A percentile compares a stretch with the other conserved stretches of the same genome.
Conservation (phyloP, 2,888 invertebrate species). For the Hydrotaea cyrtoneurina region DNA sequence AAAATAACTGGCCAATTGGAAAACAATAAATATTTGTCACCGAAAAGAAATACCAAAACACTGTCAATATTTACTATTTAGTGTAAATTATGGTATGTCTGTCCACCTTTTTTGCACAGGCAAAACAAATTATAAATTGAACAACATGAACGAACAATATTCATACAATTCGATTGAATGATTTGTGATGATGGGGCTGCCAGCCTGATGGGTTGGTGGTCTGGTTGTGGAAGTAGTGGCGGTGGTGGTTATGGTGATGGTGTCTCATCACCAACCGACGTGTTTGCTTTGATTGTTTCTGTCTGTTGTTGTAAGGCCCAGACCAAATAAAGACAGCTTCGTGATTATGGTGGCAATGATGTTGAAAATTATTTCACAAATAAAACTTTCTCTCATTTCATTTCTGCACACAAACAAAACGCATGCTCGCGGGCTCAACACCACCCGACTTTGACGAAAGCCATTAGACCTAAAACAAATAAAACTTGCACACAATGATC, state of each 20-base stretch:
- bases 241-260: conserved; percentile 35
- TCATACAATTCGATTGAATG: conserved; percentile 32
- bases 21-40: no score
- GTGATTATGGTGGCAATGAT: conserved; percentile 59
- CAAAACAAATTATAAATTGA: background rate
- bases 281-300: conserved; percentile 16
- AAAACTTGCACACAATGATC: conserved; percentile 51
- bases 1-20: no score
- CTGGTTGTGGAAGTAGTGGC: conserved; percentile 7
- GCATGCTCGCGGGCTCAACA: conserved; percentile 3
- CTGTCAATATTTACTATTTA: conserved; percentile 5
- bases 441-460: conserved; percentile 8
- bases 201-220: background rate
- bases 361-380: conserved; percentile 57
- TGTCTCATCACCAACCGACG: conserved; percentile 27
- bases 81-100: conserved; percentile 15
- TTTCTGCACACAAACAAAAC: conserved; percentile 24
- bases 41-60: background rate
- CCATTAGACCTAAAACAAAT: conserved; percentile 41
- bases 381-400: conserved; percentile 65
- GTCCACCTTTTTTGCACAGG: background rate
- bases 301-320: conserved; percentile 37
- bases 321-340: conserved; percentile 50
- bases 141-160: conserved; percentile 4
- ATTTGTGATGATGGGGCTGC: conserved; percentile 30